Conservation (phyloP, 2,797 vertebrate species). For the Benthosema pterotum region DNA sequence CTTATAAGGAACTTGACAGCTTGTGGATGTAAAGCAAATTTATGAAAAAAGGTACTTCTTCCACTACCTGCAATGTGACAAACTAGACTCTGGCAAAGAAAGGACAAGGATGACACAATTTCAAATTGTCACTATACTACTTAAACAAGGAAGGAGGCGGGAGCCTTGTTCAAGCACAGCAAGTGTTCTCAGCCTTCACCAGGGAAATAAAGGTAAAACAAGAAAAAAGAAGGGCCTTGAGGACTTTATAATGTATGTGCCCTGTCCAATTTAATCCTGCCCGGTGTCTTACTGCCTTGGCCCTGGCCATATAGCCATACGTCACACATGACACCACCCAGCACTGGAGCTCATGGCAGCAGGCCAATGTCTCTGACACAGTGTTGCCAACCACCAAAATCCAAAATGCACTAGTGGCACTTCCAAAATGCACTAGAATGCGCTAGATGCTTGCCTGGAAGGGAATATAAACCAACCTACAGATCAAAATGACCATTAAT, state of each 20-base stretch:
- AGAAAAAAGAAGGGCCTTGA: conserved; percentile 37
- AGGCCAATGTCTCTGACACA: conserved; percentile 27
- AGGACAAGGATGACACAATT: conserved; percentile 9
- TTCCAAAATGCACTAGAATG: too few species aligned
- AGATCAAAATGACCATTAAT: too few species aligned
- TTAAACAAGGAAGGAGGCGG: conserved; percentile 1
- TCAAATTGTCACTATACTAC: conserved; percentile 41
- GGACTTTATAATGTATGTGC: conserved; percentile 40
- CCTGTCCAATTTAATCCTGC: conserved; percentile 46
- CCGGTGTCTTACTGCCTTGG: conserved; percentile 38
- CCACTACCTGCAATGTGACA: conserved; percentile 32
- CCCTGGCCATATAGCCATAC: conserved; percentile 48
- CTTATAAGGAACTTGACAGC: conserved; percentile 18
- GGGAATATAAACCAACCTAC: too few species aligned
- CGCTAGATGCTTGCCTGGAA: too few species aligned
- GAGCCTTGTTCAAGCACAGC: conserved; percentile 22
- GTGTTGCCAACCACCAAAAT: too few species aligned
- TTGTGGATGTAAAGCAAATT: too few species aligned
- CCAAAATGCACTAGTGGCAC: too few species aligned
- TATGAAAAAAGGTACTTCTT: conserved; percentile 10
- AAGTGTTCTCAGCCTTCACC: not conserved
- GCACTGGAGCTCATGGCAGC: conserved; percentile 39
- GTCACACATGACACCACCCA: conserved; percentile 56
- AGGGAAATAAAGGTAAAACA: conserved; percentile 48
- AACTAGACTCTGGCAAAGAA: conserved; percentile 19